These are phyloP conservation scores for Itoplectis maculator DNA, from an alignment of 2,888 invertebrate genomes.

Conservation along the genomic window DNA sequence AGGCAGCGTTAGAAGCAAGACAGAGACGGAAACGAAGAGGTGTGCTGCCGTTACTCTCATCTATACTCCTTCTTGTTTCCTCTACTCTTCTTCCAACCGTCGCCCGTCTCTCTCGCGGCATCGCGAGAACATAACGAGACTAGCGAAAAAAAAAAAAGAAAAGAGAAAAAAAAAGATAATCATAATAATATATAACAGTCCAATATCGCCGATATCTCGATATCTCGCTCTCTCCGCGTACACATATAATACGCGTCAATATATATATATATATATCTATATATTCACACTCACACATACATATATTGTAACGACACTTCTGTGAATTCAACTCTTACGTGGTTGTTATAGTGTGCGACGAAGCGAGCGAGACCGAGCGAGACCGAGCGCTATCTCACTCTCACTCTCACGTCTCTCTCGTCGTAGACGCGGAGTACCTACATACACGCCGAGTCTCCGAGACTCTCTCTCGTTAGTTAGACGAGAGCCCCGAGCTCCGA, in stretches of 20 bases:
- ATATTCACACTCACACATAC: no score
- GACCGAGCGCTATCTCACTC: conserved; percentile 48
- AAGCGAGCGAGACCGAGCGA: conserved; percentile 59
- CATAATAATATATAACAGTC: conserved; percentile 12
- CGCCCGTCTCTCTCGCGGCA: conserved; percentile 10
- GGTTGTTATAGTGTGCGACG: conserved; percentile 66
- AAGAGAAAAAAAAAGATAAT: not conserved
- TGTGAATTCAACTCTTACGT: conserved; percentile 60
- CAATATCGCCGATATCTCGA: conserved; percentile 42
- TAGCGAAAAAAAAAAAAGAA: not conserved
- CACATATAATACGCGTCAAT: conserved; percentile 33
- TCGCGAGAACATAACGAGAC: conserved; percentile 1
- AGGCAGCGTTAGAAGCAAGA: conserved; percentile 47
- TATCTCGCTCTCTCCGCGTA: conserved; percentile 31
- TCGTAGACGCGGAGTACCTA: conserved; percentile 45
- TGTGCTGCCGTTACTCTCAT: conserved; percentile 63
- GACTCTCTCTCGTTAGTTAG: conserved; percentile 65
- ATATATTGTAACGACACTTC: conserved; percentile 50
- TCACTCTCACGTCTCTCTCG: conserved; percentile 49
- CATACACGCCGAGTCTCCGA: conserved; percentile 56
- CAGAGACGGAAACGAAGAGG: conserved; percentile 50
- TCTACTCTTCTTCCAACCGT: conserved; percentile 13
- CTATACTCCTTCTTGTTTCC: conserved; percentile 29
- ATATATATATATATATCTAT: not conserved
- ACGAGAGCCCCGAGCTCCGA: conserved; percentile 67